Evolutionary conservation across 2,888 invertebrate species (phyloP).

Genomic region (Spatulosminthurus flaviceps): DNA sequence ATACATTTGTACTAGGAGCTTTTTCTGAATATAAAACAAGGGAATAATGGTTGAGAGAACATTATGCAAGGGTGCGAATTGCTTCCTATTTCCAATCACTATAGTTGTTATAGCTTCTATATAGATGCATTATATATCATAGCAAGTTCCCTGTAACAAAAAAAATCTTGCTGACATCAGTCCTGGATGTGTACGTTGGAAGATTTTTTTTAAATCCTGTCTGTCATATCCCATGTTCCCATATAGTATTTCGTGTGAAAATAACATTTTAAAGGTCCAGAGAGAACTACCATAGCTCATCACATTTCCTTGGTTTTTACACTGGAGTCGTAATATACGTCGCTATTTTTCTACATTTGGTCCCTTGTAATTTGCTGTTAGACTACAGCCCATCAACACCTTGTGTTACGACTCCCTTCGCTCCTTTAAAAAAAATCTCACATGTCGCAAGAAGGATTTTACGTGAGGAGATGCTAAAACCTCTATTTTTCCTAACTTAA

Average conservation of each 20-base stretch:
- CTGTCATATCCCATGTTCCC: no score
- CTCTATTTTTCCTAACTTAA: not conserved
- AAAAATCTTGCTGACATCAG: no score
- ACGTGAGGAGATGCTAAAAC: not conserved
- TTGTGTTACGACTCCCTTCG: constrained; percentile 9
- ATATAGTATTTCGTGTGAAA: not conserved
- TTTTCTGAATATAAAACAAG: no score
- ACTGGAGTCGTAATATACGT: not conserved
- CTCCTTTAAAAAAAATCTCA: not conserved
- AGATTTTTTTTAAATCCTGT: no score
- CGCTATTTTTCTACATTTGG: not conserved
- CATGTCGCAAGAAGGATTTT: not conserved
- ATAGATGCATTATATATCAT: no score
- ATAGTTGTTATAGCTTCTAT: no score
- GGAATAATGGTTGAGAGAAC: no score
- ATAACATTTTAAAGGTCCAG: constrained; percentile 3
- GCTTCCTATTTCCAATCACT: no score
- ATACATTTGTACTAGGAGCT: no score
- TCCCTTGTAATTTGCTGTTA: not conserved
- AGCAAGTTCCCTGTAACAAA: no score
- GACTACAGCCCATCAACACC: constrained; percentile 4
- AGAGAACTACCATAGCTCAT: not conserved
- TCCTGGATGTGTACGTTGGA: no score
- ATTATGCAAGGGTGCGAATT: no score
- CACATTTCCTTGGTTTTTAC: not conserved